Conservation (phyloP, 1,140 invertebrate genomes). For the Pararge aegeria region DNA sequence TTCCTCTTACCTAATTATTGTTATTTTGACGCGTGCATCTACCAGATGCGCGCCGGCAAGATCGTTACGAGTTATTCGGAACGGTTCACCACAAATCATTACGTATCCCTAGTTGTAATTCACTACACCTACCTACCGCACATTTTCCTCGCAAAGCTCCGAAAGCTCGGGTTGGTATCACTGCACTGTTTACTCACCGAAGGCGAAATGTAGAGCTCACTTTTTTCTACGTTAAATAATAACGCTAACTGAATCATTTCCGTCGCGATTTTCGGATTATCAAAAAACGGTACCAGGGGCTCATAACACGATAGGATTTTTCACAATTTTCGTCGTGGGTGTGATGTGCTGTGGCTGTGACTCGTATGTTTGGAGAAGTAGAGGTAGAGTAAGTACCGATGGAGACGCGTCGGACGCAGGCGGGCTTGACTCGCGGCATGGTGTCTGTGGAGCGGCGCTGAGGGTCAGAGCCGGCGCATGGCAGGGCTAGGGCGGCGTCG, state of each 20-base stretch:
- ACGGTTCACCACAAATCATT: conserved; percentile 9
- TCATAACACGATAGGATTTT: conserved; percentile 15
- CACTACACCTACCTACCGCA: conserved; percentile 34
- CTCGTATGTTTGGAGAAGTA: conserved; percentile 12
- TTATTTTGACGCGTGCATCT: conserved; percentile 5
- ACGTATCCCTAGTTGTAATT: conserved; percentile 17
- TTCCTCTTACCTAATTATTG: not conserved
- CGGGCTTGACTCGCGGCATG: conserved; percentile 76
- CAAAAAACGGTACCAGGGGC: conserved; percentile 11
- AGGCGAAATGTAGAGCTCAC: conserved; percentile 74
- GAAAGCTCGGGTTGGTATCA: conserved; percentile 43
- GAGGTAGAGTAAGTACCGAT: conserved; percentile 67
- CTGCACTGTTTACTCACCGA: conserved; percentile 77
- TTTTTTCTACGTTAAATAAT: conserved; percentile 37
- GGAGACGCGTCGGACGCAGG: conserved; percentile 76
- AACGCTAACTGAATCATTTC: conserved; percentile 79
- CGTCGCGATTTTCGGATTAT: conserved; percentile 24
- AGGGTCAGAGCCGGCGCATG: conserved; percentile 55
- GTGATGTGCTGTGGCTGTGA: conserved; percentile 39
- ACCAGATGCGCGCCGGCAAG: conserved; percentile 2
- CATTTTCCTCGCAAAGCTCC: conserved; percentile 27
- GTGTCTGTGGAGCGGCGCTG: conserved; percentile 39
- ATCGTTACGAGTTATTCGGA: not conserved
- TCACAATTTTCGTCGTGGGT: conserved; percentile 29
- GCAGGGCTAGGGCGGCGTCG: conserved; percentile 44